Evolutionary conservation across 2,888 invertebrate genomes (phyloP), one percentile per base, ranked within the genome.

Genomic region (Aspidiotus rigidus): DNA sequence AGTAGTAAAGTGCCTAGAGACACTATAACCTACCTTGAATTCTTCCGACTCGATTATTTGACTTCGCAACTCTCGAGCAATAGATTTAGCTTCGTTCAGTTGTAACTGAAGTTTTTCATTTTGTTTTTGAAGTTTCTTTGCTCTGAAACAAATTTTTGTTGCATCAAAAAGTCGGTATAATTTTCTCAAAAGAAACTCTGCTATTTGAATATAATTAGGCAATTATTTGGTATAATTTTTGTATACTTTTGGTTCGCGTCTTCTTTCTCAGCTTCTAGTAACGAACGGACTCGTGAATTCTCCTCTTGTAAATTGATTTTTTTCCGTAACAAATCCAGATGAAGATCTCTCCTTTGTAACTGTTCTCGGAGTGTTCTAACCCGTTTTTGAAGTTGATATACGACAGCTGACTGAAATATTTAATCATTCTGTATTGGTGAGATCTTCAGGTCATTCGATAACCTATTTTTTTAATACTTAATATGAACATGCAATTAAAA

Each of bases 321-420:
- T 74, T 93, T 86, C 57, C 93, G 83, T 62, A 95, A 80, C 71
- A 95, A 82, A 79, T 96, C 95, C 76, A 95, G 80, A 77, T 96
- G 95, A 55, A 95, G 82, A 77, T 96, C 96, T 75, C 93, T 87
- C 70, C 93, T 85, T 76, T 94, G 93, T 42, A 95, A 81, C 77
- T 96, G 94, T 77, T 95, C 95, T 63, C 93, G 83, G 13, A 94
- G 80, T 8, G 89, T 88, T 73, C 93, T 85, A 53, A 93, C 87
- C 72, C 93, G 84, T 71, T 93, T 83, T 79, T 95, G 94, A 54
- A 95, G 83, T 76, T 91, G 92, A 78, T 94, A 93, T 64, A 92
- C 88, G n/a, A 89, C 85, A 8, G 87, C 88, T 39, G 89, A 90
- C 89, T 90, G 42, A 59, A 57, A 53, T 28, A 28, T 28, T 28